These are phyloP conservation scores for Xerus rutilus DNA, from an alignment of 2,797 vertebrate species.

Conservation along the genomic window DNA sequence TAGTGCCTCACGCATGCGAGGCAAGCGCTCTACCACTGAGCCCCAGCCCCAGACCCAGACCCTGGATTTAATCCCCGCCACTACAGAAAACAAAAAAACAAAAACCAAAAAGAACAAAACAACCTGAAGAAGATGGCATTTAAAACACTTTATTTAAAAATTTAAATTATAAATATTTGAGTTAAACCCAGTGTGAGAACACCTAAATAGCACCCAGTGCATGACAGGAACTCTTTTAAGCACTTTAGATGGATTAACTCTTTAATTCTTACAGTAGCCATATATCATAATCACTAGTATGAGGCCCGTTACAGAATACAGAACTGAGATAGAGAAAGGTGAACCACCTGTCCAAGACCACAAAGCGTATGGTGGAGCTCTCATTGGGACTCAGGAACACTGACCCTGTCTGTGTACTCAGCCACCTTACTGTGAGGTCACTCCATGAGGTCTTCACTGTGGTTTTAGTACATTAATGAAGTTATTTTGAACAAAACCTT, in stretches of 20 bases:
- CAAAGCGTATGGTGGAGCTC: not conserved
- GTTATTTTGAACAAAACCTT: not conserved
- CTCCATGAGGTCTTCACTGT: not conserved
- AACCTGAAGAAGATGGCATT: not conserved
- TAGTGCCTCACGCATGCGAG: no score
- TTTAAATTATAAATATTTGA: not conserved
- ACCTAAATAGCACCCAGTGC: not conserved
- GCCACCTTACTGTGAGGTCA: not conserved
- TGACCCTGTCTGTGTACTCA: not conserved
- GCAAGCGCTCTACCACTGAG: no score
- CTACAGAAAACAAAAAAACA: no score
- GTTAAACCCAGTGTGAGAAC: not conserved
- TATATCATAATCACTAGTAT: not conserved
- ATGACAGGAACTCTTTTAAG: not conserved
- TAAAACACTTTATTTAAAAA: slow-evolving; percentile 5
- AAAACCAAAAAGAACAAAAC: not conserved
- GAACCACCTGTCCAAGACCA: not conserved
- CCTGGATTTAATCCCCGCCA: no score
- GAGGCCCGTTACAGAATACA: not conserved
- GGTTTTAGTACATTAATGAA: not conserved
- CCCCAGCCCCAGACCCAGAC: no score
- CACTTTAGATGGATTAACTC: not conserved
- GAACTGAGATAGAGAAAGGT: not conserved
- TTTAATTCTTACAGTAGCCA: not conserved
- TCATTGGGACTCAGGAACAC: not conserved